Evolutionary conservation across 35 echinoderm and acorn worm species (phyloP).

Genomic region (Heliocidaris tuberculata): DNA sequence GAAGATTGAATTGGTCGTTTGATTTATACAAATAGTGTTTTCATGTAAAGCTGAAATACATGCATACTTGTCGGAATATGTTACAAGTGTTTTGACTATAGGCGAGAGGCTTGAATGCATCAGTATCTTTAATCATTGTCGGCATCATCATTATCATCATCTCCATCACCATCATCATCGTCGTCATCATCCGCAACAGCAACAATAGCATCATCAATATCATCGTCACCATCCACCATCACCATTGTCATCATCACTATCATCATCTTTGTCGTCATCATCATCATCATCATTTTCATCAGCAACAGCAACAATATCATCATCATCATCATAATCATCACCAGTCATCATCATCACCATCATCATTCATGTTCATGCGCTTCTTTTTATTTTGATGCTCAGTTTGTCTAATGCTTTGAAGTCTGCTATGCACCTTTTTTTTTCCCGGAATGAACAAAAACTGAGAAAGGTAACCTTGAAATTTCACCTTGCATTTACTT

Average conservation of each 20-base stretch:
- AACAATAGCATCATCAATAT: conserved; percentile 18
- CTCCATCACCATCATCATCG: conserved; percentile 29
- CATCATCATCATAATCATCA: neutral
- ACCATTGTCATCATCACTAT: neutral
- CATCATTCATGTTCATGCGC: neutral
- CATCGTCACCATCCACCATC: neutral
- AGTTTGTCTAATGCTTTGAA: no score
- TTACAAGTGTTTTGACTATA: neutral
- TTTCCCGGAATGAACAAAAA: no score
- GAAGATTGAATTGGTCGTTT: neutral
- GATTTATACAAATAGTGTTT: neutral
- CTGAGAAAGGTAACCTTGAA: no score
- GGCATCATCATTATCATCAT: neutral
- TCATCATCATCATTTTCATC: neutral
- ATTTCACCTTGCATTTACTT: no score
- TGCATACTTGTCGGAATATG: neutral
- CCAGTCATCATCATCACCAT: neutral
- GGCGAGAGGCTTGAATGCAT: neutral
- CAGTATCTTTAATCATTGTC: neutral
- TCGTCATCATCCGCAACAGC: neutral
- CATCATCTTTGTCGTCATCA: neutral
- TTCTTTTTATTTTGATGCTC: no score
- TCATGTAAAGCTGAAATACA: no score
- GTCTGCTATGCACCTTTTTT: no score
- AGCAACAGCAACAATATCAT: neutral